Evolutionary conservation across 1,140 invertebrate species (phyloP).

Genomic region (Elymnias hypermnestra): DNA sequence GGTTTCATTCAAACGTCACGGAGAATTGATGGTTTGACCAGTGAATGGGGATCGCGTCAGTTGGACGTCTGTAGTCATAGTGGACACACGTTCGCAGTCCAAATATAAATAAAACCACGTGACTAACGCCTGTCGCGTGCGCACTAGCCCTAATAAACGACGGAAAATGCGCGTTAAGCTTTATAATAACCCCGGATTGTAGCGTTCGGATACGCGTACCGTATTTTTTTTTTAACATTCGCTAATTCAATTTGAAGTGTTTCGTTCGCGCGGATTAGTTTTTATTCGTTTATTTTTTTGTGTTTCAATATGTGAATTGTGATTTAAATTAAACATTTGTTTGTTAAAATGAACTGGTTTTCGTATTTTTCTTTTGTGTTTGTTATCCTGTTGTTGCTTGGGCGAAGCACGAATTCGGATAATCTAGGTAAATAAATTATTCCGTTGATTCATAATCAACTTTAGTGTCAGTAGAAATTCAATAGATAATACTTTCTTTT

Average conservation of each 20-base stretch:
- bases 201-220: slow-evolving; percentile 1
- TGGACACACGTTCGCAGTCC: slow-evolving; percentile 57
- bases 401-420: slow-evolving; percentile 52
- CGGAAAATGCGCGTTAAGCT: slow-evolving; percentile 1
- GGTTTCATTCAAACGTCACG: slow-evolving; percentile 68
- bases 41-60: slow-evolving; percentile 62
- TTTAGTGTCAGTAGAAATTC: slow-evolving; percentile 32
- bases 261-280: neutral
- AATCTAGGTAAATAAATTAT: slow-evolving; percentile 60
- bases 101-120: slow-evolving; percentile 38
- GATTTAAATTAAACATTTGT: too few relatives aligned
- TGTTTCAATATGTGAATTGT: neutral
- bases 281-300: neutral
- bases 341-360: too few relatives aligned
- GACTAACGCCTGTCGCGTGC: slow-evolving; percentile 30
- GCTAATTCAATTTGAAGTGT: slow-evolving; percentile 1
- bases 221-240: neutral
- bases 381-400: slow-evolving; percentile 37
- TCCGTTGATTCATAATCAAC: slow-evolving; percentile 50
- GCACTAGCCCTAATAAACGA: slow-evolving; percentile 23
- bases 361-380: slow-evolving; percentile 32
- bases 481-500: too few relatives aligned
- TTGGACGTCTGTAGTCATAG: slow-evolving; percentile 56
- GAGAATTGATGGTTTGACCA: slow-evolving; percentile 68
- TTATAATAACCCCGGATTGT: neutral